Evolutionary conservation across 2,113 vertebrate genomes (phyloP).

Genomic region (Cyprinodon variegatus): DNA sequence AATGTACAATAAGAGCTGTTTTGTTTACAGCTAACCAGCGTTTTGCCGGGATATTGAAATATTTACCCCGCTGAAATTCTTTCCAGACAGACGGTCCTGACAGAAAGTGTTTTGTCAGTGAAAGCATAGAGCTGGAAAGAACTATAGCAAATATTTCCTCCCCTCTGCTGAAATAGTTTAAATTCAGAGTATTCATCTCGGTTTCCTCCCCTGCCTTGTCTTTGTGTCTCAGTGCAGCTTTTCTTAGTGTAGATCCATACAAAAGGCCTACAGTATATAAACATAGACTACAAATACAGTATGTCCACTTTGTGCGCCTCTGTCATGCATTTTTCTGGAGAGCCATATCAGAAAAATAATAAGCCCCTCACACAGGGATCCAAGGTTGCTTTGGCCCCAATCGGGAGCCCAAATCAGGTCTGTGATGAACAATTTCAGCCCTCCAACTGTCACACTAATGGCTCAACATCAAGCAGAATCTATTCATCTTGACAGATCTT

Average conservation of each 20-base stretch:
- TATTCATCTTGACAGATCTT: constrained; percentile 3
- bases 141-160: constrained; percentile 38
- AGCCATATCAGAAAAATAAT: constrained; percentile 35
- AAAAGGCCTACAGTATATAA: constrained; percentile 19
- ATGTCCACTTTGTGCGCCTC: constrained; percentile 18
- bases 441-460: constrained; percentile 23
- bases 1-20: constrained; percentile 37
- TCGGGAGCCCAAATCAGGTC: constrained; percentile 33
- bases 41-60: constrained; percentile 53
- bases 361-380: constrained; percentile 14
- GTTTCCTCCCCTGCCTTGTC: background rate
- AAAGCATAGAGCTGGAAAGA: constrained; percentile 25
- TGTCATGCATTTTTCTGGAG: constrained; percentile 33
- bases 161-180: constrained; percentile 19
- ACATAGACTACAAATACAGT: constrained; percentile 12
- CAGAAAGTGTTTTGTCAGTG: constrained; percentile 49
- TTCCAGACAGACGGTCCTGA: constrained; percentile 22
- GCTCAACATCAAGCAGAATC: constrained; percentile 25
- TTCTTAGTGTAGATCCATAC: constrained; percentile 3
- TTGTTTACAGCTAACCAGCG: constrained; percentile 14
- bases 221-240: background rate
- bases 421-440: constrained; percentile 21
- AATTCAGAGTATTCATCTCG: constrained; percentile 22
- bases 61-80: constrained; percentile 32
- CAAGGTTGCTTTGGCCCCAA: constrained; percentile 24